Evolutionary conservation across 1,140 invertebrate genomes (phyloP).

Genomic region (Pemphigus obesinymphae): DNA sequence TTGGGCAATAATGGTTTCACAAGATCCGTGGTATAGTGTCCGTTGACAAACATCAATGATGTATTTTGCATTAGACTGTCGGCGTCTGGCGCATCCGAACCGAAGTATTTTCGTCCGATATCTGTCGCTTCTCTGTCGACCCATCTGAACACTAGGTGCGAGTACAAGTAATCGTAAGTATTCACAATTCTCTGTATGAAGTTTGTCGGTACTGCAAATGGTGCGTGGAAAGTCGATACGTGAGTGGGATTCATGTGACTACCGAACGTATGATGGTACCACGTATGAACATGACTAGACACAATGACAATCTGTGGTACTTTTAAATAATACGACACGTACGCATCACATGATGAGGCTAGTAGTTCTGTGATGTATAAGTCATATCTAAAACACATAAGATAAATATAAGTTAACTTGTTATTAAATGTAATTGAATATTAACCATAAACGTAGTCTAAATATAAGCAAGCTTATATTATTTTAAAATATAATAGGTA

Average conservation of each 20-base stretch:
- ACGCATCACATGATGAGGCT: constrained; percentile 42
- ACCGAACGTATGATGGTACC: constrained; percentile 53
- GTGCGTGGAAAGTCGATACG: constrained; percentile 38
- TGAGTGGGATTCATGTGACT: constrained; percentile 44
- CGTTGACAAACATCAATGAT: constrained; percentile 61
- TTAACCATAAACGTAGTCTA: too few relatives aligned
- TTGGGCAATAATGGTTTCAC: constrained; percentile 58
- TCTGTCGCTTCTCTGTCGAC: background rate
- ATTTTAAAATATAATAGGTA: too few relatives aligned
- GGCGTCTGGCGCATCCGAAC: constrained; percentile 51
- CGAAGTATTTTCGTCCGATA: constrained; percentile 43
- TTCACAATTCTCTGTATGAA: constrained; percentile 43
- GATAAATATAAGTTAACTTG: too few relatives aligned
- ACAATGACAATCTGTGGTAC: constrained; percentile 57
- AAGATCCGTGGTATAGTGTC: constrained; percentile 58
- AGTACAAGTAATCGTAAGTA: constrained; percentile 24
- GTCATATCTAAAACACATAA: constrained; percentile 42
- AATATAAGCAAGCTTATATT: too few relatives aligned
- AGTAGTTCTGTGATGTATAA: constrained; percentile 44
- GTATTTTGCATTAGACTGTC: constrained; percentile 56
- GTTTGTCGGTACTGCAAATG: constrained; percentile 21
- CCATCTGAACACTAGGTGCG: background rate
- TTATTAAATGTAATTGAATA: too few relatives aligned
- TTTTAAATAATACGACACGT: constrained; percentile 47
- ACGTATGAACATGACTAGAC: constrained; percentile 59